Evolutionary conservation across 2,888 invertebrate species (phyloP).

Genomic region (Amiota minor): DNA sequence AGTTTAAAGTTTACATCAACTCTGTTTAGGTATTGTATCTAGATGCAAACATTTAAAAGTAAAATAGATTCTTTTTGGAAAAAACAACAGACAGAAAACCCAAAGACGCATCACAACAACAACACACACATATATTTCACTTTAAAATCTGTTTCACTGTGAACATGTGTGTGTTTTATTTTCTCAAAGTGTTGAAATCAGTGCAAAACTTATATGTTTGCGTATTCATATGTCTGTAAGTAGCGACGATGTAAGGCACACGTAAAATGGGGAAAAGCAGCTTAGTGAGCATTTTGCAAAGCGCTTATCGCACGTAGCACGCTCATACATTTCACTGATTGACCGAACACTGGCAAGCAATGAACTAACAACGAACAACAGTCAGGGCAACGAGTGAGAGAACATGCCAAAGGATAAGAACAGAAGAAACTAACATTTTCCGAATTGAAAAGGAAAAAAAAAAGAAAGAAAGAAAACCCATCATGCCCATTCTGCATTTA

Average conservation of each 20-base stretch:
- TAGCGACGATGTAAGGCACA: neutral
- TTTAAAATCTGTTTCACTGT: neutral
- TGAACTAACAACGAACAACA: no score
- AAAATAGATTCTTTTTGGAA: no score
- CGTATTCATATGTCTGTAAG: neutral
- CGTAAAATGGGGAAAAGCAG: slow-evolving; percentile 22
- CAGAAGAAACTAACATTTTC: no score
- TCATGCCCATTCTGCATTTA: no score
- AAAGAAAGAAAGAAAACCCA: no score
- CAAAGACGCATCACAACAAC: neutral
- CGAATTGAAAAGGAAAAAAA: no score
- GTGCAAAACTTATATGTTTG: neutral
- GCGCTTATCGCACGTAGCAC: slow-evolving; percentile 43
- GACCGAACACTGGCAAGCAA: neutral
- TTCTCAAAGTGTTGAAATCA: neutral
- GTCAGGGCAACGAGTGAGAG: no score
- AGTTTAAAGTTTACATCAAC: no score
- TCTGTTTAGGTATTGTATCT: no score
- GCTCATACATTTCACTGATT: slow-evolving; percentile 24
- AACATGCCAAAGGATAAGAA: no score
- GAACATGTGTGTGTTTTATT: neutral
- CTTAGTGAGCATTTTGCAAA: slow-evolving; percentile 20
- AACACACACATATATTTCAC: neutral
- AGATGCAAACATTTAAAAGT: no score
- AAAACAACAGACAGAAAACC: no score